A percentile compares a stretch with the other conserved stretches of the same genome.
These are phyloP conservation scores for Troides oblongomaculatus DNA, from an alignment of 2,888 invertebrate genomes.

Conservation along the genomic window DNA sequence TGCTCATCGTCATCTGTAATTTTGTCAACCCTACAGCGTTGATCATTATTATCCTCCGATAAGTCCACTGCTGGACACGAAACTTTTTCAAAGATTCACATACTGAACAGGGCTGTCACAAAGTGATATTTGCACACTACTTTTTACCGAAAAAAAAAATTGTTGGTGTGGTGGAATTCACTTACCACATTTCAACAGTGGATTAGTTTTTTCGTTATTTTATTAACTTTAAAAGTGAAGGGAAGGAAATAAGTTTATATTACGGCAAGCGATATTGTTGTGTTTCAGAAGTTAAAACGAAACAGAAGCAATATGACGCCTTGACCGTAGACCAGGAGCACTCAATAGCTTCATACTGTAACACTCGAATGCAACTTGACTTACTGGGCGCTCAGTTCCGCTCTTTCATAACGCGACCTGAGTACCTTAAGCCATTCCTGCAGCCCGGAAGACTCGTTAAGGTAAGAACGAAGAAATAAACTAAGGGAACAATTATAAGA, in stretches of 20 bases:
- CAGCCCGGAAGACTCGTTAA: slow-evolving; percentile 96
- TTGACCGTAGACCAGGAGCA: slow-evolving; percentile 86
- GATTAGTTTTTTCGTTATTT: too few species aligned
- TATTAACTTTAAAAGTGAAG: neutral
- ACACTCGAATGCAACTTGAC: slow-evolving; percentile 90
- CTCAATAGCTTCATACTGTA: slow-evolving; percentile 90
- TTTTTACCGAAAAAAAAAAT: too few species aligned
- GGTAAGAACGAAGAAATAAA: slow-evolving; percentile 66
- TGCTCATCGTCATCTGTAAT: too few species aligned
- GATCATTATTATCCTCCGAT: too few species aligned
- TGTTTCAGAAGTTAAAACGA: slow-evolving; percentile 82
- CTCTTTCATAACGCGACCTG: slow-evolving; percentile 89
- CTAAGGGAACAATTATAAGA: too few species aligned
- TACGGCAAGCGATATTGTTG: neutral
- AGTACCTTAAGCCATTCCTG: slow-evolving; percentile 94
- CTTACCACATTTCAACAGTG: neutral
- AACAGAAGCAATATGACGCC: slow-evolving; percentile 82
- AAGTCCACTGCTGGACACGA: too few species aligned
- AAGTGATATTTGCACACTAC: too few species aligned
- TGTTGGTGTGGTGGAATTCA: too few species aligned
- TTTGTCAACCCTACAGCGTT: too few species aligned
- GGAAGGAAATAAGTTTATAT: neutral
- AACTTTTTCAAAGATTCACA: too few species aligned
- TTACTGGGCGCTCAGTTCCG: slow-evolving; percentile 87
- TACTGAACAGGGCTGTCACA: too few species aligned